phyloP scores from a whole-genome alignment of 1,140 invertebrate species.

The Neocloeon triangulifer region DNA sequence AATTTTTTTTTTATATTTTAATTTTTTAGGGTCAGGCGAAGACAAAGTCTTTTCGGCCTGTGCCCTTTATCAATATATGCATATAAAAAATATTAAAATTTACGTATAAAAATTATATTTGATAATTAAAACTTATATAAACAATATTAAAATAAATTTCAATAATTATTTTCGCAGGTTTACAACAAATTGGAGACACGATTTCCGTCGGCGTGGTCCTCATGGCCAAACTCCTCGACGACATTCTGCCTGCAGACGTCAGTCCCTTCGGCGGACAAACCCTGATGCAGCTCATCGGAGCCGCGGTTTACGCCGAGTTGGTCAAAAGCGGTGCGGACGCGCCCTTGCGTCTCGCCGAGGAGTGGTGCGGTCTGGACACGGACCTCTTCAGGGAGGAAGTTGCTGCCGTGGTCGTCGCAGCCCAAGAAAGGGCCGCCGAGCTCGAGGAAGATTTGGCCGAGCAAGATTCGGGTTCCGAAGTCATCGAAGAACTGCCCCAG shows the following conservation, averaged over 20 bases:
- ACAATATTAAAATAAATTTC: background rate
- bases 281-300: constrained; percentile 27
- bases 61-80: no score
- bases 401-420: constrained; percentile 26
- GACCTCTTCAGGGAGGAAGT: constrained; percentile 46
- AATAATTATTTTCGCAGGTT: constrained; percentile 25
- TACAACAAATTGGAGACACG: constrained; percentile 37
- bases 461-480: background rate
- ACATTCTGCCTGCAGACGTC: constrained; percentile 36
- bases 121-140: background rate
- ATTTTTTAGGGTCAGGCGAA: no score
- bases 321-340: constrained; percentile 8
- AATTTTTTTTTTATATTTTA: no score
- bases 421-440: constrained; percentile 19
- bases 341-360: constrained; percentile 39
- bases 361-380: constrained; percentile 51
- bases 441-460: constrained; percentile 2
- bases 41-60: no score
- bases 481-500: constrained; percentile 18
- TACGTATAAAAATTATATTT: background rate
- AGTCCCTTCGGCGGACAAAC: constrained; percentile 36
- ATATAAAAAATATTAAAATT: background rate
- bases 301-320: constrained; percentile 17
- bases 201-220: constrained; percentile 28
- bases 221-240: constrained; percentile 28